phyloP scores from a whole-genome alignment of 2,797 vertebrate genomes.

The Argyrosomus regius region DNA sequence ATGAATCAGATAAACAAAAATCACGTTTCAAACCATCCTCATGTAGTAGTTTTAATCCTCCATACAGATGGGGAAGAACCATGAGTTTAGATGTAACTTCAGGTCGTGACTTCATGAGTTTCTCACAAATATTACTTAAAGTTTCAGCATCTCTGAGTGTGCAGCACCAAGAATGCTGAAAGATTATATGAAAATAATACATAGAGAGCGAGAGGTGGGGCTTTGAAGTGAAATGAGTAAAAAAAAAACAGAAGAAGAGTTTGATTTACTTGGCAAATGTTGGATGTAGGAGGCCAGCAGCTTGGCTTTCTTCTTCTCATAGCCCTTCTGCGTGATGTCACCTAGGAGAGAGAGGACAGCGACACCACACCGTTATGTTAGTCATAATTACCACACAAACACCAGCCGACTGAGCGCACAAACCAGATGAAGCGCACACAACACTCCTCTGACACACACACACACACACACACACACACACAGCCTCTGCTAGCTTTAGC shows the following conservation, averaged over 20 bases:
- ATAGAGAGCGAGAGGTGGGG: not conserved
- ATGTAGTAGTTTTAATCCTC: not conserved
- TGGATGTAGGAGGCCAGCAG: slow-evolving; percentile 92
- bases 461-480: slow-evolving; percentile 23
- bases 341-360: slow-evolving; percentile 87
- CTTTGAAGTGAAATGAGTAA: slow-evolving; percentile 8
- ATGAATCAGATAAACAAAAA: not conserved
- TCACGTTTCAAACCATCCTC: not conserved
- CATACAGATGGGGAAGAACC: not conserved
- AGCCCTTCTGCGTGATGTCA: slow-evolving; percentile 98
- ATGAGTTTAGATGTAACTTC: not conserved
- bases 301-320: slow-evolving; percentile 97
- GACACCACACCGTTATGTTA: slow-evolving; percentile 76
- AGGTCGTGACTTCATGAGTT: not conserved
- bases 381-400: slow-evolving; percentile 72
- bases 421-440: slow-evolving; percentile 34
- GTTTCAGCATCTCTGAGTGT: slow-evolving; percentile 1
- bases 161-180: slow-evolving; percentile 1
- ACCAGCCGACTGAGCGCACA: slow-evolving; percentile 29
- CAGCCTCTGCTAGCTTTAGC: slow-evolving; percentile 29
- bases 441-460: slow-evolving; percentile 28
- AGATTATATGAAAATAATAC: not conserved
- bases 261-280: slow-evolving; percentile 90
- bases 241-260: slow-evolving; percentile 35
- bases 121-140: slow-evolving; percentile 16